phyloP scores from a whole-genome alignment of 37 sponge, comb jelly and placozoan genomes.

The Aplysina aerophoba region DNA sequence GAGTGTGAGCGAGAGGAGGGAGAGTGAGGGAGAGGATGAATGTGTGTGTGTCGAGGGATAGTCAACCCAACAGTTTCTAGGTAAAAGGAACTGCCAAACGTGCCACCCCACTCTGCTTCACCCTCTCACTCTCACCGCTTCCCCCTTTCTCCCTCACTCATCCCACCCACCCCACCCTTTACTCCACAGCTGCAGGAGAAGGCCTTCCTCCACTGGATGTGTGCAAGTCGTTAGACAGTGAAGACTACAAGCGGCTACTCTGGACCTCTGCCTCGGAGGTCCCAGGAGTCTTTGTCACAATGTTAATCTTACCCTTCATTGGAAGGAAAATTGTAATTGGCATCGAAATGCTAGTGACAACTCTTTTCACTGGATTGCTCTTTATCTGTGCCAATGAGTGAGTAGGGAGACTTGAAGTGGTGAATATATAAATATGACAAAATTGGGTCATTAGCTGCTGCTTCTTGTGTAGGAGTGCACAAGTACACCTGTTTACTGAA shows the following conservation, averaged over 20 bases:
- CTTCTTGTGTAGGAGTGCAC: too few species aligned
- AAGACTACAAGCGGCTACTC: slow-evolving; percentile 67
- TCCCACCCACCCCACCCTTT: background rate
- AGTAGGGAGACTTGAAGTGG: slow-evolving; percentile 7
- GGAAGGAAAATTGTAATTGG: slow-evolving; percentile 83
- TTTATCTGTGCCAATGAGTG: slow-evolving; percentile 60
- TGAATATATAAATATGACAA: too few species aligned
- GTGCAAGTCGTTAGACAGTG: background rate
- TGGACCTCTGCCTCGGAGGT: slow-evolving; percentile 81
- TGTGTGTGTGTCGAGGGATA: slow-evolving; percentile 8
- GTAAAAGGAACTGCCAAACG: too few species aligned
- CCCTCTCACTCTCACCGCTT: background rate
- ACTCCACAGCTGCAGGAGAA: background rate
- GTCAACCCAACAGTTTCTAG: too few species aligned
- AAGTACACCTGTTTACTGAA: too few species aligned
- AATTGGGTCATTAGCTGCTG: too few species aligned
- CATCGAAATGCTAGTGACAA: slow-evolving; percentile 49
- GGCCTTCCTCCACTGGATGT: background rate
- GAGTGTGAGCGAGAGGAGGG: too few species aligned
- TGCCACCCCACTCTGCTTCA: background rate
- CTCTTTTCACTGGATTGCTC: slow-evolving; percentile 67
- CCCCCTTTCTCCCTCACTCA: background rate
- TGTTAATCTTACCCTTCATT: slow-evolving; percentile 67
- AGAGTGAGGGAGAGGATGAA: too few species aligned
- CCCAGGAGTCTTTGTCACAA: slow-evolving; percentile 69